A percentile compares a stretch with the other conserved stretches of the same genome.
Evolutionary conservation across 2,888 invertebrate species (phyloP).

Genomic region (Liopterus haemorrhoidalis): DNA sequence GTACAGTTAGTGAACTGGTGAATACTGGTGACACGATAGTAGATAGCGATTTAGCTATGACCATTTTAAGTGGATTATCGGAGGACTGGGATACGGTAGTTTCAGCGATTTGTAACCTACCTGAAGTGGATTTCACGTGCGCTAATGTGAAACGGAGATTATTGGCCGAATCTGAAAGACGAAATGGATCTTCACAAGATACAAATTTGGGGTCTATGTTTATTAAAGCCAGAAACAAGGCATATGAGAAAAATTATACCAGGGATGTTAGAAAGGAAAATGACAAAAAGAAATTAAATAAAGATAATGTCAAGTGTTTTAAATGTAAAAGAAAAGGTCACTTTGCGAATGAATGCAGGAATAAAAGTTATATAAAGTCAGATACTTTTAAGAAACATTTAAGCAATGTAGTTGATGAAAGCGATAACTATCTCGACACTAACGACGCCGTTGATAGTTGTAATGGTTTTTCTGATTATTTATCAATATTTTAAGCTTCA

Average conservation of each 20-base stretch:
- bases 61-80: constrained; percentile 13
- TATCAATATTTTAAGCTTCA: too few relatives aligned
- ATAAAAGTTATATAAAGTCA: not conserved
- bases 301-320: constrained; percentile 3
- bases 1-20: constrained; percentile 13
- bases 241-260: too few relatives aligned
- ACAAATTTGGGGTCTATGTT: too few relatives aligned
- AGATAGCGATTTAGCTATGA: constrained; percentile 19
- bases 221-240: too few relatives aligned
- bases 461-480: too few relatives aligned
- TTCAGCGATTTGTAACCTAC: constrained; percentile 13
- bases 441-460: not conserved
- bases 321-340: constrained; percentile 1
- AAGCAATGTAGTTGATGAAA: not conserved
- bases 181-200: too few relatives aligned
- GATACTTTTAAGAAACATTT: not conserved
- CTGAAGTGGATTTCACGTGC: constrained; percentile 3
- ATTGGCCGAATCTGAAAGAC: not conserved
- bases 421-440: not conserved
- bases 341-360: constrained; percentile 1
- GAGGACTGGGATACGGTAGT: constrained; percentile 15
- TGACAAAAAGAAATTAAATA: not conserved
- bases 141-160: not conserved
- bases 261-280: not conserved
- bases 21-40: constrained; percentile 13